Evolutionary conservation across 2,888 invertebrate genomes (phyloP), one percentile per base, ranked within the genome.

Genomic region (Andrena minutula): DNA sequence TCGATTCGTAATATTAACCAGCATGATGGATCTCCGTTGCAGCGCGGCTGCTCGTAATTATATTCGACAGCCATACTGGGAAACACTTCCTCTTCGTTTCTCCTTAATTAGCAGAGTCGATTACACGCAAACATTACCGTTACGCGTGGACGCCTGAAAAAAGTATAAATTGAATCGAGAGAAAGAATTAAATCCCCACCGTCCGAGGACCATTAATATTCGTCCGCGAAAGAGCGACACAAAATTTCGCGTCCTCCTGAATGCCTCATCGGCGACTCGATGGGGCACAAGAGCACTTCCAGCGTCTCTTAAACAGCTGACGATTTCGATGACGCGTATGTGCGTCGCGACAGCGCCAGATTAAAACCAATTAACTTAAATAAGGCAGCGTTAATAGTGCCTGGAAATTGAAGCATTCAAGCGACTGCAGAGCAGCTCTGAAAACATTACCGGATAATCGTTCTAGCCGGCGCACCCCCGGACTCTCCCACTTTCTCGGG

Each of bases 1-100:
- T 83, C 83, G 76, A 85, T 85, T 85, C 81, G 73, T 75, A 74
- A 81, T 85, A 86, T 85, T 83, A 85, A 86, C 78, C 64, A 76
- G 53, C 51, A 75, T 86, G 85, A 85, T 85, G 83, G 85, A 85
- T 85, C 77, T 78, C 61, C 73, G 75, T 75, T 75, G 73, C 78
- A 32, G 26, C 75, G 63, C 75, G 75, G 80, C 65, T 49, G 70
- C 75, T 72, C 75, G 78, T 84, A 84, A 85, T 85, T 85, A 79
- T 64, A 68, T 79, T 47, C 82, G 82, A 79, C 70, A 75, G 70
- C 61, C 66, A 32, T 30, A 32, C 66, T 28, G 63, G 53, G 32
- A 69, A 69, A 20, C 16, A 35, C 28, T 23, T 68, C 41, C 8
- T 35, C 23, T 53, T 47, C 56, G 20, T 30, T 53, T 49, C 10